Conservation (phyloP, 2,888 invertebrate genomes). For the Drosophila kuntzei region DNA sequence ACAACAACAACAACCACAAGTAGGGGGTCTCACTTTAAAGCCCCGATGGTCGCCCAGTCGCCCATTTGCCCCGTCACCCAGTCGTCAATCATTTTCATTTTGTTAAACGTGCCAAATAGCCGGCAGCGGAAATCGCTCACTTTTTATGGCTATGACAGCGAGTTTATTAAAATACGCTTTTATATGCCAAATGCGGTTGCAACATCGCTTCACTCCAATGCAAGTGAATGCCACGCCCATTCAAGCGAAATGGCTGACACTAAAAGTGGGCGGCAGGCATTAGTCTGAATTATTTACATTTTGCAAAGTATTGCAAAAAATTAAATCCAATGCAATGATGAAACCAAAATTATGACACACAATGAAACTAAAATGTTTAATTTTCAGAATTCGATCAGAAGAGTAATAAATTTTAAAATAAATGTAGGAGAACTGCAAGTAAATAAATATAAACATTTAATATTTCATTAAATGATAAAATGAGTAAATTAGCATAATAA, state of each 20-base stretch:
- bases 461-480: no score
- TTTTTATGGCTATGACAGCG: constrained; percentile 54
- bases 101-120: constrained; percentile 73
- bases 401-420: not conserved
- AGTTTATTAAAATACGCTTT: constrained; percentile 43
- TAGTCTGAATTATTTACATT: constrained; percentile 17
- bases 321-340: not conserved
- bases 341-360: not conserved
- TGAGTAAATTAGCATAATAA: no score
- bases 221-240: constrained; percentile 31
- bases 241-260: constrained; percentile 8
- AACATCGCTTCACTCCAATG: constrained; percentile 30
- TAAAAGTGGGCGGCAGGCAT: constrained; percentile 23
- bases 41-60: constrained; percentile 36
- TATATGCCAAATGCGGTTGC: constrained; percentile 35
- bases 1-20: constrained; percentile 11
- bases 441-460: not conserved
- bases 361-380: not conserved
- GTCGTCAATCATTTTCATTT: constrained; percentile 73
- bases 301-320: not conserved
- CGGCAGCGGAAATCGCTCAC: constrained; percentile 67
- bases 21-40: constrained; percentile 14
- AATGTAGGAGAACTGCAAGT: not conserved
- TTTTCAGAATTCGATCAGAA: no score
- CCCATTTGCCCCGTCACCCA: constrained; percentile 25